Evolutionary conservation across 2,888 invertebrate species (phyloP), one percentile per base, ranked within the genome.

Genomic region (Sarcophaga subvicina): DNA sequence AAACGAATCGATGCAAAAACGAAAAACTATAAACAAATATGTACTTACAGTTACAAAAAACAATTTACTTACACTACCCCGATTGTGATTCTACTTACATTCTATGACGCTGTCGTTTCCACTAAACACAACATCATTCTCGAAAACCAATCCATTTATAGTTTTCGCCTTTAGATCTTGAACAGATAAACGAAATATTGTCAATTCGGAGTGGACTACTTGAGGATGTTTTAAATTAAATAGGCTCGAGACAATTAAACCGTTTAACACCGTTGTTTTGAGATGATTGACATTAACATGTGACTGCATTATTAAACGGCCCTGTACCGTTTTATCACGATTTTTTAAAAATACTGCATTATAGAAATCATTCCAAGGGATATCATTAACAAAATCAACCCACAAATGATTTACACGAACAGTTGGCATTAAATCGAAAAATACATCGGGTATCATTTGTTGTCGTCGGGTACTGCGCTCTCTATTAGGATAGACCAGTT

Each of bases 91-190:
- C 1, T 66, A 89, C 89, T 89, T 84, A 92, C 92, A 89, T 78
- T 91, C 89, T 4, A 93, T 90, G 27, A 90, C 70, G 17, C 89
- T 89, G 11, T 91, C 86, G n/a, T 70, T 62, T 3, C 90, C 91
- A 37, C 90, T 90, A 25, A 90, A 90, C 0, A 92, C 92, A n/a
- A 93, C 88, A 47, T 93, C 93, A 4, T 90, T 81, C 47, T 88
- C 90, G 88, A 93, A 92, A 82, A 91, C 88, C 5, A 93, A 83
- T 0, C 90, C 91, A 87, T 93, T 93, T 1, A 93, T 85, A 0
- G 72, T 82, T 8, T 88, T 87, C 1, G 90, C 91, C 6, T 90
- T 89, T 71, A 93, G 60, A 37, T 90, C 88, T 12, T 88, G 80
- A 2, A 88, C 89, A 67, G 89, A 90, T 83, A 92, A 90, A 5